Conservation (phyloP, 2,797 vertebrate species). For the Cryptoblepharus egeriae region DNA sequence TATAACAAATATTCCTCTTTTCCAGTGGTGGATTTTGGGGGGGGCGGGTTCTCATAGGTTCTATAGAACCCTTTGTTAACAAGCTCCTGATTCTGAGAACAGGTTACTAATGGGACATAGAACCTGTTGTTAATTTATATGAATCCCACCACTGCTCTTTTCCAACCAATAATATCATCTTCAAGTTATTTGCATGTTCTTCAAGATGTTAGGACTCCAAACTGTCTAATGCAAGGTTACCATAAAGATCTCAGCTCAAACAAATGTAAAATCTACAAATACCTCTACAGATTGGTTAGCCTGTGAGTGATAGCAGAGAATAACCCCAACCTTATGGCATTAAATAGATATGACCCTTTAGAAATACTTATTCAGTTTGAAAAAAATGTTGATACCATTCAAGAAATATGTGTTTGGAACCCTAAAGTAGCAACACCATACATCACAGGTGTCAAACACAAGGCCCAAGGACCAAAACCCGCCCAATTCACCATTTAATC, state of each 20-base stretch:
- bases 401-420: not conserved
- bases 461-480: too few species aligned
- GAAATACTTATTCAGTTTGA: not conserved
- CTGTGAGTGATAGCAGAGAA: not conserved
- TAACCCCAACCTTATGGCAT: slow-evolving; percentile 4
- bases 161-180: not conserved
- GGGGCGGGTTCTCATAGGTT: too few species aligned
- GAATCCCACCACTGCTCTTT: too few species aligned
- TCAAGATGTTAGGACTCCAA: not conserved
- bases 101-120: too few species aligned
- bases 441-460: too few species aligned
- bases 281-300: slow-evolving; percentile 11
- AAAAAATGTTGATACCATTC: not conserved
- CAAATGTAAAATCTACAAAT: slow-evolving; percentile 4
- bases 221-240: not conserved
- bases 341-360: slow-evolving; percentile 8
- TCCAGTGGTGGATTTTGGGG: too few species aligned
- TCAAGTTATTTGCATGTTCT: not conserved
- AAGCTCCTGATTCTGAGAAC: too few species aligned
- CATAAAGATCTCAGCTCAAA: not conserved
- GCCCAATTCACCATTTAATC: too few species aligned
- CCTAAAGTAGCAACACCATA: not conserved
- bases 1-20: too few species aligned
- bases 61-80: too few species aligned
- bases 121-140: too few species aligned